Base-by-base conservation (phyloP, 2,113 vertebrate genomes). In the Tringa solitaria region DNA sequence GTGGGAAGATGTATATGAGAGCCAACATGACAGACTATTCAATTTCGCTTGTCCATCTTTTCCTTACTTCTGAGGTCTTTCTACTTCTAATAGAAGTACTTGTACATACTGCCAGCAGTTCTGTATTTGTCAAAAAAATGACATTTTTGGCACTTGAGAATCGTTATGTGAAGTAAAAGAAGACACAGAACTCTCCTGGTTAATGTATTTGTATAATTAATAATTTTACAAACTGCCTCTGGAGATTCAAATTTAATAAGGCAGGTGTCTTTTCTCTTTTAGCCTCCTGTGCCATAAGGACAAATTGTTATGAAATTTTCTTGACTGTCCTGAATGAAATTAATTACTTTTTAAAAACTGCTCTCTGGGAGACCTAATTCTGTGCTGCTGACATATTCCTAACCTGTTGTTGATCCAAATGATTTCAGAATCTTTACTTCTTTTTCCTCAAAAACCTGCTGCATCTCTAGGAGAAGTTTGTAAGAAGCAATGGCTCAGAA, bases 231-330 rank as follows among this genome's bases (percentile, higher is more conserved):
- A 77, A 60, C 79, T 88, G 67, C 45, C 32, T 43, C 28, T 93
- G 45, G 56, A 88, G 64, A 76, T 61, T 83, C 78, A 82, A 63
- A 69, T 79, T 84, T 87, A 88, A 54, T 90, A 73, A 93, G 37
- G 37, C 18, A 90, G 32, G 46, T 9, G 2, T 63, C 72, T 88
- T 90, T 90, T 72, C 80, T 85, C 69, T 89, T 93, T 80, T 90
- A 74, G 67, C 14, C 56, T 94, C 51, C 48, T 70, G 14, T 80
- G n/a, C 43, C 6, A 5, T 59, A 70, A 77, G 32, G 46, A 90
- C 69, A 91, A 59, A 77, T 77, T 87, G 43, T 76, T 0, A 1
- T 76, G 73, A 63, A 68, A 94, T 84, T 90, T 90, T 88, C 53
- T 81, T 61, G 26, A n/a, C 41, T 86, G 33, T 46, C 28, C 54